phyloP scores from a whole-genome alignment of 2,113 vertebrate species.

The Trogon surrucura region DNA sequence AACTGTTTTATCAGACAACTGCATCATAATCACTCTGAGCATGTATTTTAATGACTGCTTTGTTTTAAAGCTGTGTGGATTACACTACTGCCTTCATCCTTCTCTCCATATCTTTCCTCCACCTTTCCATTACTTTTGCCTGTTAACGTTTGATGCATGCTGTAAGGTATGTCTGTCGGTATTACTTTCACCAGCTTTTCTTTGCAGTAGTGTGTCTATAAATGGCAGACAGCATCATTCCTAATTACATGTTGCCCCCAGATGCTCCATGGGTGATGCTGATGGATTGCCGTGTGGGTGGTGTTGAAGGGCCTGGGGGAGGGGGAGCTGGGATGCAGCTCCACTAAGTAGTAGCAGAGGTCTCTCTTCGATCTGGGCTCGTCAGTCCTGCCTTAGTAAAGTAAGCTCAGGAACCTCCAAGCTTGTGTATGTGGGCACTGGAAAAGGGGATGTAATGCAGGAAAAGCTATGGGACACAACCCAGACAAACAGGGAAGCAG shows the following conservation, averaged over 20 bases:
- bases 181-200: conserved; percentile 46
- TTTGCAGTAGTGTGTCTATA: conserved; percentile 11
- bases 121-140: background rate
- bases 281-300: conserved; percentile 62
- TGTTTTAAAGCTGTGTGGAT: background rate
- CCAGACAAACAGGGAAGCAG: background rate
- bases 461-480: background rate
- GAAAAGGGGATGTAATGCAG: background rate
- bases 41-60: background rate
- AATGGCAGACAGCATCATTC: conserved; percentile 53
- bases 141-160: background rate
- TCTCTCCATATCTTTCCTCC: background rate
- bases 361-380: background rate
- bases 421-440: background rate
- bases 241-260: conserved; percentile 66
- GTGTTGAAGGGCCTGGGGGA: conserved; percentile 40
- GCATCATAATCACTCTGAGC: background rate
- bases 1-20: background rate
- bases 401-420: background rate
- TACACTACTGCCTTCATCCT: background rate
- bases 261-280: conserved; percentile 61
- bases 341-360: conserved; percentile 38
- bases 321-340: conserved; percentile 1
- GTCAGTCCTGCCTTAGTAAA: background rate
- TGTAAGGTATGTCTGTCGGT: background rate